Percentiles rank a stretch among this genome's conserved stretches.
Conservation (phyloP, 2,888 invertebrate species). For the Acleris cristana region DNA sequence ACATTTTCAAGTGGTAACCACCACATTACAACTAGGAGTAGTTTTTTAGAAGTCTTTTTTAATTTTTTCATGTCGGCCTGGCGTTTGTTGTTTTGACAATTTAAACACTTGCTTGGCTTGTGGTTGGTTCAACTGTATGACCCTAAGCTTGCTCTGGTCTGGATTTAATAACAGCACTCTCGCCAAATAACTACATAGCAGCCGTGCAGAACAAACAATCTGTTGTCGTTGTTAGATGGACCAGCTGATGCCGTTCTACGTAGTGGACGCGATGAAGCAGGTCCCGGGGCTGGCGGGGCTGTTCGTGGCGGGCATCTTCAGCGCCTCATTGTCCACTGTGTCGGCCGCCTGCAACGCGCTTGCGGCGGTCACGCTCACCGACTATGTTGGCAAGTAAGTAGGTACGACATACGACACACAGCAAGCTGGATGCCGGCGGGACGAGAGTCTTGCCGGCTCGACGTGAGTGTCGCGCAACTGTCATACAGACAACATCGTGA, state of each 20-base stretch:
- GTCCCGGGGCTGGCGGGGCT: conserved; percentile 92
- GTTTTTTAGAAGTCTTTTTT: no score
- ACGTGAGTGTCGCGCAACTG: neutral
- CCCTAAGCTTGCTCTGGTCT: no score
- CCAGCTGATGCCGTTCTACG: conserved; percentile 92
- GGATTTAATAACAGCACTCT: no score
- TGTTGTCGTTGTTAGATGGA: conserved; percentile 74
- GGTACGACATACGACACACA: conserved; percentile 3
- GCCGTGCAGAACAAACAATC: no score
- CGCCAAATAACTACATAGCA: no score
- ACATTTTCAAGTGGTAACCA: no score
- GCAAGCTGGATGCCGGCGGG: neutral
- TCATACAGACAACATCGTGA: no score
- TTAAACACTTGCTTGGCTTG: no score
- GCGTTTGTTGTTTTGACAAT: no score
- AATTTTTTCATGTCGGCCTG: no score
- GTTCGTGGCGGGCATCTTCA: conserved; percentile 95
- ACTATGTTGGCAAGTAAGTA: conserved; percentile 86
- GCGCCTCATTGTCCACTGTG: conserved; percentile 95
- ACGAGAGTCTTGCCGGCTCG: neutral
- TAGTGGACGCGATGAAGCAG: conserved; percentile 87
- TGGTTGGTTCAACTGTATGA: no score
- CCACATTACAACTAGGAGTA: no score
- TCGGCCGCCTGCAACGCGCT: conserved; percentile 96
- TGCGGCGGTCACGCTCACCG: conserved; percentile 94